Evolutionary conservation across 2,888 invertebrate genomes (phyloP).

Genomic region (Chrysolina oricalcia): DNA sequence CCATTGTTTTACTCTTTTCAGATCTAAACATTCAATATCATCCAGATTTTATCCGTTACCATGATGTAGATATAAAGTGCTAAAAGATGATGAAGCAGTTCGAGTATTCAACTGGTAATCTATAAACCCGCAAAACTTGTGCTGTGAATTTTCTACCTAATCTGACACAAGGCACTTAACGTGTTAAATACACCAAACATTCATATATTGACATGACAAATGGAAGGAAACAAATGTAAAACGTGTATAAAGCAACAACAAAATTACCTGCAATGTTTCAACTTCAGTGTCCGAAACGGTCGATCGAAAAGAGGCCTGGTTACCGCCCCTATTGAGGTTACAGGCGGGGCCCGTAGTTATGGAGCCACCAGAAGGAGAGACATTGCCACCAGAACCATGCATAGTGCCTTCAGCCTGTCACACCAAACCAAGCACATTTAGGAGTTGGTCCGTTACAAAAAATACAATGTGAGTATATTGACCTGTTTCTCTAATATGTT

Average conservation of each 20-base stretch:
- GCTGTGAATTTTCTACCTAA: too few relatives aligned
- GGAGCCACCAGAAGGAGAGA: constrained; percentile 82
- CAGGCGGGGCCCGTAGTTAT: constrained; percentile 85
- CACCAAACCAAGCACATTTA: constrained; percentile 68
- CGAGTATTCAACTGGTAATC: too few relatives aligned
- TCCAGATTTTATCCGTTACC: too few relatives aligned
- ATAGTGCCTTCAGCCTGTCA: constrained; percentile 77
- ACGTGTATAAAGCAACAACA: not conserved
- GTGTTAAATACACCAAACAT: not conserved
- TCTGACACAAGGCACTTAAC: too few relatives aligned
- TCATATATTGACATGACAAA: not conserved
- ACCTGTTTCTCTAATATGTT: not conserved
- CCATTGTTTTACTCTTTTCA: too few relatives aligned
- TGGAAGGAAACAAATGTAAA: constrained; percentile 1
- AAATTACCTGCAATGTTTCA: constrained; percentile 89
- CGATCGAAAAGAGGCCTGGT: constrained; percentile 86
- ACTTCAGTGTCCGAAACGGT: constrained; percentile 96
- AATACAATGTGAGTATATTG: constrained; percentile 37
- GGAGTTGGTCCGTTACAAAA: constrained; percentile 44
- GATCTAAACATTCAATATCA: too few relatives aligned
- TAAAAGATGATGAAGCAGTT: too few relatives aligned
- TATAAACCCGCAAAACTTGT: too few relatives aligned
- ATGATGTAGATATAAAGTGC: too few relatives aligned
- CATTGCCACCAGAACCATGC: constrained; percentile 78
- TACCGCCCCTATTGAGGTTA: constrained; percentile 81